Evolutionary conservation across 2,888 invertebrate species (phyloP).

Genomic region (Troides oblongomaculatus): DNA sequence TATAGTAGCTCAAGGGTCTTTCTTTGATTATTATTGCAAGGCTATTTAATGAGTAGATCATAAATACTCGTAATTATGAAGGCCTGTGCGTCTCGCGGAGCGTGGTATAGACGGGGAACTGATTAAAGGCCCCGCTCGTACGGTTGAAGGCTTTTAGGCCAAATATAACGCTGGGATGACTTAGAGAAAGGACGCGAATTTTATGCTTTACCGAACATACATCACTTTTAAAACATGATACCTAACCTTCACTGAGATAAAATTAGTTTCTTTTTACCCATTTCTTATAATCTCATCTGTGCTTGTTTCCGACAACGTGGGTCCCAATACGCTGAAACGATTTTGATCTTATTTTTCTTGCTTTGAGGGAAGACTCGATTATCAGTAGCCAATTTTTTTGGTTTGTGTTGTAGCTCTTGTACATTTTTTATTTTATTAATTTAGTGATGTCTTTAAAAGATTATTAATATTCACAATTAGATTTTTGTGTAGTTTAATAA

Average conservation of each 20-base stretch:
- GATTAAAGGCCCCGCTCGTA: constrained; percentile 6
- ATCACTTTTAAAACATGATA: neutral
- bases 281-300: no score
- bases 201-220: neutral
- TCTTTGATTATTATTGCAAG: neutral
- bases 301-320: no score
- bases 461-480: no score
- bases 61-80: neutral
- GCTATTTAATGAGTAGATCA: neutral
- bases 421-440: neutral
- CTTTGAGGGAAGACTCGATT: neutral
- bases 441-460: no score
- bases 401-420: neutral
- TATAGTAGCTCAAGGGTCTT: neutral
- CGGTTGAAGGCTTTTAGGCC: constrained; percentile 1
- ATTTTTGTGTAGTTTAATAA: no score
- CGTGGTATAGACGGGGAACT: constrained; percentile 1
- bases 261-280: neutral
- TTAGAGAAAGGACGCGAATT: neutral
- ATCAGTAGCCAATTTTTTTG: no score
- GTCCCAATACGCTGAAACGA: neutral
- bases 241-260: neutral
- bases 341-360: neutral
- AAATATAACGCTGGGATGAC: constrained; percentile 1
- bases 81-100: neutral